Conservation (phyloP, 2,797 vertebrate genomes). For the Phoxinus dragarum region DNA sequence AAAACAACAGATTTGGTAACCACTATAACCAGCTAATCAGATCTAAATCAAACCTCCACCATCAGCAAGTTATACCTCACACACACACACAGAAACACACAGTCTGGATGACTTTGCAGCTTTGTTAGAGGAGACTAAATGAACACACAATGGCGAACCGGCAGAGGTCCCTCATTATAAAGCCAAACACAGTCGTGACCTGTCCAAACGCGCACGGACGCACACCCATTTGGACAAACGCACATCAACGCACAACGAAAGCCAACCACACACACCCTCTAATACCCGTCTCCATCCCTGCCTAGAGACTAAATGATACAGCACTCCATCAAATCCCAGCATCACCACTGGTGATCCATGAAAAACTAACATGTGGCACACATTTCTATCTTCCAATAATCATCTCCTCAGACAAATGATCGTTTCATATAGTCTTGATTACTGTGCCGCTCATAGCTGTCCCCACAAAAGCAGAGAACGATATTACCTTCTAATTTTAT, state of each 20-base stretch:
- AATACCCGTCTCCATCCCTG: constrained; percentile 54
- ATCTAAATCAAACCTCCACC: constrained; percentile 69
- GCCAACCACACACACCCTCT: constrained; percentile 47
- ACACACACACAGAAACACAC: constrained; percentile 24
- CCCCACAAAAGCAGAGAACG: constrained; percentile 43
- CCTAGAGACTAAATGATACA: constrained; percentile 63
- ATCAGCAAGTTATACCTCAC: constrained; percentile 70
- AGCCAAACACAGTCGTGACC: constrained; percentile 56
- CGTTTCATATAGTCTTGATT: constrained; percentile 33
- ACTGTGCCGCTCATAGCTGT: constrained; percentile 12
- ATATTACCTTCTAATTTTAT: constrained; percentile 28
- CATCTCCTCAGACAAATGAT: constrained; percentile 47
- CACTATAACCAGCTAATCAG: constrained; percentile 71
- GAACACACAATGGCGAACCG: constrained; percentile 66
- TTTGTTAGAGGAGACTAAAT: constrained; percentile 63
- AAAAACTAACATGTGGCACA: constrained; percentile 52
- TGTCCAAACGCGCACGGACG: constrained; percentile 63
- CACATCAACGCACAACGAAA: constrained; percentile 34
- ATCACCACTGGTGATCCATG: constrained; percentile 46
- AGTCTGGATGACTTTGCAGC: constrained; percentile 58
- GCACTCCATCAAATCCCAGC: constrained; percentile 48
- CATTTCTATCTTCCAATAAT: constrained; percentile 58
- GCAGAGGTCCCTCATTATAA: constrained; percentile 55
- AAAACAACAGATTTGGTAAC: constrained; percentile 63
- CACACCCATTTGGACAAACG: constrained; percentile 55